Conservation (phyloP, 2,888 invertebrate genomes). For the Netelia melanura region DNA sequence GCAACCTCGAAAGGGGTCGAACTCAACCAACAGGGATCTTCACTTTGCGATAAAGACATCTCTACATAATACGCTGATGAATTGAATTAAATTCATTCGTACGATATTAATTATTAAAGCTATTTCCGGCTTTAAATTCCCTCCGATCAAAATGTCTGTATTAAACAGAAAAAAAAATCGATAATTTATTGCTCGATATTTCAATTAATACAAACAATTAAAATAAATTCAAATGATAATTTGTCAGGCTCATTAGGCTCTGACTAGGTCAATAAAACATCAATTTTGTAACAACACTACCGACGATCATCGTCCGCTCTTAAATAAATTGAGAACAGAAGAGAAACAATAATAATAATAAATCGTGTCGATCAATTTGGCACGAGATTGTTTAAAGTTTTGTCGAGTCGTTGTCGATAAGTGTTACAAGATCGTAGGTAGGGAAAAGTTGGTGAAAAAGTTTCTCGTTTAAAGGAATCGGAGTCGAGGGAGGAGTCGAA, state of each 20-base stretch:
- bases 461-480: background rate
- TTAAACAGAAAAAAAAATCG: too few species aligned
- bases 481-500: background rate
- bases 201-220: too few species aligned
- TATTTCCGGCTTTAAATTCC: too few species aligned
- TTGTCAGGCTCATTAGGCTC: too few species aligned
- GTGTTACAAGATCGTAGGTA: background rate
- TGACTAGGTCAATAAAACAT: too few species aligned
- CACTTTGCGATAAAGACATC: conserved; percentile 48
- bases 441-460: background rate
- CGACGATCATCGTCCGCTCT: background rate
- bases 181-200: too few species aligned
- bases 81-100: too few species aligned
- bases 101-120: too few species aligned
- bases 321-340: background rate
- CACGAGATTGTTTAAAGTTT: background rate
- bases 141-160: too few species aligned
- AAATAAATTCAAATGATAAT: too few species aligned
- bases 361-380: background rate
- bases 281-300: background rate
- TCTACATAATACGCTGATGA: background rate
- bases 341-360: background rate
- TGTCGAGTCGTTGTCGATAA: background rate
- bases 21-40: conserved; percentile 39
- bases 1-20: conserved; percentile 27